Evolutionary conservation across 1,140 invertebrate genomes (phyloP).

Genomic region (Vanessa tameamea): DNA sequence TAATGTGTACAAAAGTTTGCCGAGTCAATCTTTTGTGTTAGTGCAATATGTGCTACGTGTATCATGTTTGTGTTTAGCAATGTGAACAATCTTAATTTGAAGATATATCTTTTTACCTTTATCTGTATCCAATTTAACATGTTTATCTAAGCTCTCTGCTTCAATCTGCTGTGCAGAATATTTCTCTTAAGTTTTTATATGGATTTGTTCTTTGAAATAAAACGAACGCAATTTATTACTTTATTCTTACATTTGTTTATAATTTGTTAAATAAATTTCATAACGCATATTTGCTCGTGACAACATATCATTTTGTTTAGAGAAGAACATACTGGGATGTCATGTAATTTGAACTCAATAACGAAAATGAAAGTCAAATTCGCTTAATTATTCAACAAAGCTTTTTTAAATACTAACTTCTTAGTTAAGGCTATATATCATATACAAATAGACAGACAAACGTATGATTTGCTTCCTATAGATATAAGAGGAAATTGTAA

Average conservation of each 20-base stretch:
- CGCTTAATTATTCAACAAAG: slow-evolving; percentile 5
- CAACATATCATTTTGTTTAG: slow-evolving; percentile 23
- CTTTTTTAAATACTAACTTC: slow-evolving; percentile 21
- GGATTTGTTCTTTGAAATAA: not conserved
- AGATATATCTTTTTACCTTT: not conserved
- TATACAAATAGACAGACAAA: slow-evolving; percentile 9
- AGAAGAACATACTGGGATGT: not conserved
- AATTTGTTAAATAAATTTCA: not conserved
- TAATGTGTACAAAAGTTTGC: not conserved
- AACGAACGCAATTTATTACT: not conserved
- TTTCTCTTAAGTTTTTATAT: not conserved
- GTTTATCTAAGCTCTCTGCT: not conserved
- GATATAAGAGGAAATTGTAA: slow-evolving; percentile 43
- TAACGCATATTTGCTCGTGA: slow-evolving; percentile 6
- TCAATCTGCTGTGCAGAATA: not conserved
- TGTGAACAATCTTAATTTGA: not conserved
- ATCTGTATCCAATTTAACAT: not conserved
- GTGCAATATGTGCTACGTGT: slow-evolving; percentile 15
- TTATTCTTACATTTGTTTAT: not conserved
- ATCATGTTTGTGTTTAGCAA: not conserved
- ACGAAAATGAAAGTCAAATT: not conserved
- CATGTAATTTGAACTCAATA: not conserved
- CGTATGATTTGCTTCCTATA: slow-evolving; percentile 41
- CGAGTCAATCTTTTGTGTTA: not conserved
- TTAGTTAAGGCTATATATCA: slow-evolving; percentile 11